Base-by-base conservation (phyloP, 2,888 invertebrate species). In the Hanleya hanleyi region DNA sequence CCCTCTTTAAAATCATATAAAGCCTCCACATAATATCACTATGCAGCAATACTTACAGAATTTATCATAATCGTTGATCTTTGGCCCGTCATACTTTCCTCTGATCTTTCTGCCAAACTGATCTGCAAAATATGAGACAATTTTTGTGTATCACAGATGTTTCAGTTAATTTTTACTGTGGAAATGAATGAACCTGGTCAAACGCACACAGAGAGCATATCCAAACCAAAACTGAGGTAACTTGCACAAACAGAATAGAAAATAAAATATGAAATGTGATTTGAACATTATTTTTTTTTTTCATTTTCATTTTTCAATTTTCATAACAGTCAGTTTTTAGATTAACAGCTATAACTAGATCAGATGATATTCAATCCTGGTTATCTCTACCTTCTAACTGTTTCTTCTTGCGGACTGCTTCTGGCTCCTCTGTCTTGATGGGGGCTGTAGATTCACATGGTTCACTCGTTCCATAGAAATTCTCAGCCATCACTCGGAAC, bases 401-500 rank as follows among this genome's bases (percentile, higher is more conserved):
- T 67, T 70, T 78, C 75, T 82, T 82, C 74, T 81, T 82, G 70
- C 82, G 82, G 22, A 77, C 76, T n/a, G 79, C 82, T 36, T 83
- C 80, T 38, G 84, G 77, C 51, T 86, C 85, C 29, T 87, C 88
- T 9, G 87, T 89, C 72, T 84, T 87, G 72, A 86, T 83, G 22
- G 84, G 77, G 26, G 80, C 85, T 68, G 97, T 96, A 0, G 96
- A 93, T 73, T 97, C 97, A 82, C 98, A 98, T 0, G 99, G 95
- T 85, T 98, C 97, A 26, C 98, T 98, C 64, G 97, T 93, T 3
- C 99, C 99, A 91, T 99, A 99, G 78, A 99, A 96, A 91, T 99
- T 99, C 92, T 99, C 99, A 0, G 99, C 99, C 89, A 95, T 96
- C 7, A 99, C 94, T 77, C 99, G 93, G 94, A 99, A 99, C 90